These are phyloP conservation scores for Rugalucina vietnamica DNA, from an alignment of 2,888 invertebrate genomes.

Conservation along the genomic window DNA sequence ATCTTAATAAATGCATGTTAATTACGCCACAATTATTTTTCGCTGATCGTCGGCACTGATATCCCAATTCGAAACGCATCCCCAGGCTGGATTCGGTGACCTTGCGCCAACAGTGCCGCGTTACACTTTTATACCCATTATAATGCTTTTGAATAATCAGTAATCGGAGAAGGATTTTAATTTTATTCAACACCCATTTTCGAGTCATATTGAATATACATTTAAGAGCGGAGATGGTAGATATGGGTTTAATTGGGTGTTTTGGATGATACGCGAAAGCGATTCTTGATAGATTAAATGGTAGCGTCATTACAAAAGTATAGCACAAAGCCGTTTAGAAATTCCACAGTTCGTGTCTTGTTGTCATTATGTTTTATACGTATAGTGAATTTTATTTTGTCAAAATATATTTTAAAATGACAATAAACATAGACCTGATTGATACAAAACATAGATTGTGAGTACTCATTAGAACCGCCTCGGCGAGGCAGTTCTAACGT, in stretches of 20 bases:
- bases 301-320: neutral
- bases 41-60: neutral
- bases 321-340: neutral
- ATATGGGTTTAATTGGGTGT: constrained; percentile 1
- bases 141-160: constrained; percentile 44
- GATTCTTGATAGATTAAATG: neutral
- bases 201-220: constrained; percentile 12
- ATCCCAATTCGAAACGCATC: constrained; percentile 41
- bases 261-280: neutral
- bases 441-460: too few relatives aligned
- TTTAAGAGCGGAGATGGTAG: neutral
- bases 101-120: constrained; percentile 34
- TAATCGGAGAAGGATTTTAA: constrained; percentile 54
- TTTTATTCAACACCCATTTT: constrained; percentile 25
- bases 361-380: constrained; percentile 8
- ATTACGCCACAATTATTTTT: neutral
- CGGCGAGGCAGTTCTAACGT: too few relatives aligned
- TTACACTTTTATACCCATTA: constrained; percentile 48
- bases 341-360: neutral
- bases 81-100: constrained; percentile 28
- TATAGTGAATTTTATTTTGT: too few relatives aligned
- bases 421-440: too few relatives aligned
- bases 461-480: too few relatives aligned
- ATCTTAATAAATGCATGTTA: neutral
- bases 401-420: too few relatives aligned